These are phyloP conservation scores for Atethmia centrago DNA, from an alignment of 2,888 invertebrate genomes.

Conservation along the genomic window DNA sequence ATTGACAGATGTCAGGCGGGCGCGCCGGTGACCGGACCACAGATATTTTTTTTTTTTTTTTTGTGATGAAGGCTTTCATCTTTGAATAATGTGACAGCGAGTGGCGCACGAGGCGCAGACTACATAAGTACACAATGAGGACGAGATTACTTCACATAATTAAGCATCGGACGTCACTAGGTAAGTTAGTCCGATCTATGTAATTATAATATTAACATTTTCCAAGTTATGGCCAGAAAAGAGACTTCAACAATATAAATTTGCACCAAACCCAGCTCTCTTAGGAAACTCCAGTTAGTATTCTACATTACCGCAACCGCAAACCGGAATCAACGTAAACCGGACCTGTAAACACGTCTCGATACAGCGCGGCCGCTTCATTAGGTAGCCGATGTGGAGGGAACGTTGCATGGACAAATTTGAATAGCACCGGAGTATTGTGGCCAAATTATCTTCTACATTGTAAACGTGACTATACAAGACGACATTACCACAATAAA, in stretches of 20 bases:
- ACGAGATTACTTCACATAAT: no score
- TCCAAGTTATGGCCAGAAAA: no score
- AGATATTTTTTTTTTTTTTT: no score
- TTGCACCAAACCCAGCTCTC: background rate
- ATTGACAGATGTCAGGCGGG: no score
- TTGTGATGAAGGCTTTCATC: no score
- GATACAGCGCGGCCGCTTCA: constrained; percentile 47
- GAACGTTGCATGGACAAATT: constrained; percentile 51
- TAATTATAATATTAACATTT: no score
- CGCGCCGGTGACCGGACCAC: no score
- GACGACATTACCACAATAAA: background rate
- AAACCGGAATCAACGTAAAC: constrained; percentile 45
- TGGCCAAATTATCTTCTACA: constrained; percentile 50
- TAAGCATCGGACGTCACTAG: no score
- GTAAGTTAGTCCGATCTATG: no score
- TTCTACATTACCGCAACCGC: constrained; percentile 34
- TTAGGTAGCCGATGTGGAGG: constrained; percentile 45
- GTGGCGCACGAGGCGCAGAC: no score
- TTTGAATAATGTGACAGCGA: no score
- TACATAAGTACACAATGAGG: no score
- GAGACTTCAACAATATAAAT: background rate
- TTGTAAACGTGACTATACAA: constrained; percentile 23
- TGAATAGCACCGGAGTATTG: constrained; percentile 45
- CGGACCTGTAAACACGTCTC: constrained; percentile 49
- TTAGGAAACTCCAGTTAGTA: constrained; percentile 5